Evolutionary conservation across 2,888 invertebrate genomes (phyloP), one percentile per base, ranked within the genome.

Genomic region (Miltochrista miniata): DNA sequence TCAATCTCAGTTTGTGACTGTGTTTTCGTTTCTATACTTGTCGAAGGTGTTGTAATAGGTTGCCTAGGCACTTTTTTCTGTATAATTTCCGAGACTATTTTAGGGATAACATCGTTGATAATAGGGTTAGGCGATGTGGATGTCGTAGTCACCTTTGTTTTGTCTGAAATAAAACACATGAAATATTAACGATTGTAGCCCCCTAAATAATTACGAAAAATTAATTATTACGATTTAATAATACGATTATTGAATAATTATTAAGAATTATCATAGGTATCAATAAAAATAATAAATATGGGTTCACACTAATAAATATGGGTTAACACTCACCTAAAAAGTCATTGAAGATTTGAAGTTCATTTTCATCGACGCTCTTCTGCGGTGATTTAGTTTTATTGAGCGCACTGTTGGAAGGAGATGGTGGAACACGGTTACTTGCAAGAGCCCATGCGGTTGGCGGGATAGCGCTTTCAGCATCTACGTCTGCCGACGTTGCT

Each of bases 401-500:
- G 7, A 63, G 57, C n/a, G 63, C 61, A 46, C 72, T 52, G 39
- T 67, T 76, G 0, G 78, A 70, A 14, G 76, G 57, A 11, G 82
- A 70, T 8, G 91, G 90, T 1, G 90, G 83, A 45, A 86, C 86
- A 35, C 84, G 85, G 38, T 92, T 66, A 45, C 92, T 87, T 1
- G 91, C 92, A 33, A 93, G 67, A 0, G 93, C 91, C 93, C 93
- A 93, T 0, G 92, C 92, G 3, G 92, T 87, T 5, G 92, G 79
- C 0, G 92, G 87, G 62, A 90, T 68, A 29, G 88, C 87, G 45
- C 76, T 53, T 24, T 76, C 79, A 7, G 73, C 65, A 39, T 80
- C 77, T 3, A 63, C 68, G 48, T 83, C 86, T 7, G 75, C 61
- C 7, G 83, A 81, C 9, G 83, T 65, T 3, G 76, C 71, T 10